Percentiles rank a stretch among this genome's conserved stretches.
These are phyloP conservation scores for Colinus virginianus DNA, from an alignment of 2,113 vertebrate genomes.

Conservation along the genomic window DNA sequence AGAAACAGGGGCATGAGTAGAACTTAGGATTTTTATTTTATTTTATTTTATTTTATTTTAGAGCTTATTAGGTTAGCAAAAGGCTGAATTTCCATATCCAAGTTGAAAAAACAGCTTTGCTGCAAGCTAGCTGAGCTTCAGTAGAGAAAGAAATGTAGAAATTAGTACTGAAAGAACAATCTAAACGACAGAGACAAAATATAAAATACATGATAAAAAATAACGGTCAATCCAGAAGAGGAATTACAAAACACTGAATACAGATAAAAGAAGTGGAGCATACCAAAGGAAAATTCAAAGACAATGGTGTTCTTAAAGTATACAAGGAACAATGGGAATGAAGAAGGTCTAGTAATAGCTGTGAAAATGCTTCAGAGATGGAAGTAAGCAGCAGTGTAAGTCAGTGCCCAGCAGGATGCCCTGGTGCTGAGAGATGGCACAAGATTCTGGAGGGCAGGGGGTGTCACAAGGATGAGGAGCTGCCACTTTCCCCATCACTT, in stretches of 20 bases:
- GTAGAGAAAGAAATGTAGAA: neutral
- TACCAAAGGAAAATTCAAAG: neutral
- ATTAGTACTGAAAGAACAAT: neutral
- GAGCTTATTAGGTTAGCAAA: neutral
- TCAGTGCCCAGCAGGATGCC: neutral
- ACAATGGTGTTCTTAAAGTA: neutral
- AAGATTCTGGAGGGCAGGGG: accelerated
- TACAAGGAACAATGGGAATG: neutral
- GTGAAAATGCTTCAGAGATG: neutral
- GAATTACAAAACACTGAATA: neutral
- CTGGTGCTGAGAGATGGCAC: accelerated
- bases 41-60: neutral
- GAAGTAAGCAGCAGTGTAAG: neutral
- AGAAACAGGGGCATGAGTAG: neutral
- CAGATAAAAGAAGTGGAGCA: neutral
- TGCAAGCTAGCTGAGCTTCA: neutral
- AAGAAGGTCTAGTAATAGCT: neutral
- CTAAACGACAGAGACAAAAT: neutral
- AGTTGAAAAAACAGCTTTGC: neutral
- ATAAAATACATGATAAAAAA: neutral
- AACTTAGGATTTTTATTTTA: neutral
- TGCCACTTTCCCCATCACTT: accelerated
- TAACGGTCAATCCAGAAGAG: neutral
- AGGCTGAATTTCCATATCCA: neutral
- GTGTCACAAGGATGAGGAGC: neutral